Base-by-base conservation (phyloP, 1,140 invertebrate species). In the Sarcophaga bullata region DNA sequence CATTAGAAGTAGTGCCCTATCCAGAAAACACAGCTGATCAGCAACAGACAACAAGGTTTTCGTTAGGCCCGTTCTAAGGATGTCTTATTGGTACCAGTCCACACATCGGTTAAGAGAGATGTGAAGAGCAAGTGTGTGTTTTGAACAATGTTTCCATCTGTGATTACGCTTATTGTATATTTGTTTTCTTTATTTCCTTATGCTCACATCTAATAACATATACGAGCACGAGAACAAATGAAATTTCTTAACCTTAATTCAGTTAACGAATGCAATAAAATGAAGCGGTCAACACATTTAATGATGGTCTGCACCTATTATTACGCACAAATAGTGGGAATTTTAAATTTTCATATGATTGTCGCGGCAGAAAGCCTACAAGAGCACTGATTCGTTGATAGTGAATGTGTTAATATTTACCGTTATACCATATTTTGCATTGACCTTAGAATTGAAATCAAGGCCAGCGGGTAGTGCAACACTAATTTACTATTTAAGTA, bases 1-100 rank as follows among this genome's bases (percentile, higher is more conserved):
- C 86, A 68, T 25, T 87, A 7, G 81, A 81, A 25, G 58, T 73
- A 3, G 85, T 85, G 72, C 88, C 88, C 92, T 92, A 93, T 25
- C 92, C 92, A 80, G 90, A 89, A 47, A 93, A n/a, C n/a, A n/a
- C n/a, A n/a, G n/a, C n/a, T n/a, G n/a, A n/a, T n/a, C n/a, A n/a
- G n/a, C n/a, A n/a, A n/a, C n/a, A n/a, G n/a, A n/a, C n/a, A n/a
- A n/a, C n/a, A n/a, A n/a, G n/a, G n/a, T n/a, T n/a, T n/a, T n/a
- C n/a, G n/a, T n/a, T n/a, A n/a, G n/a, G n/a, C n/a, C 25, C 25
- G 25, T 37, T 37, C 1, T 37, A 37, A 37, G 1, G 25, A 37
- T 37, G 25, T 37, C 4, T n/a, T n/a, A n/a, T n/a, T n/a, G n/a
- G n/a, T n/a, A n/a, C n/a, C n/a, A 37, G 25, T 4, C 25, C 25